A percentile compares a stretch with the other conserved stretches of the same genome.
Evolutionary conservation across 92 coral and sea anemone species (phyloP).

Genomic region (Virgularia gustaviana): DNA sequence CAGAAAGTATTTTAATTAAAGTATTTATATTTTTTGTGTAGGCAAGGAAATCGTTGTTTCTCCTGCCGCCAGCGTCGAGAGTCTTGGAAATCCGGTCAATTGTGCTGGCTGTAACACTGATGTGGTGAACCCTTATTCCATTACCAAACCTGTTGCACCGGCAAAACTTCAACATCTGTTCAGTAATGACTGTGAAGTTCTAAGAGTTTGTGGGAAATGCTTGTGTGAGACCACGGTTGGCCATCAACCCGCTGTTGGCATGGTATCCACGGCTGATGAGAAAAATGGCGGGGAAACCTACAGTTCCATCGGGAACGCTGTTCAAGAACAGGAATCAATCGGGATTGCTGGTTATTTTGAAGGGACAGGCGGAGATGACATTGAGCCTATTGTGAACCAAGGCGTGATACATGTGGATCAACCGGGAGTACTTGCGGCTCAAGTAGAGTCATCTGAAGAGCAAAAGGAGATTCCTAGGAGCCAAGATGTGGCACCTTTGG

Average conservation of each 20-base stretch:
- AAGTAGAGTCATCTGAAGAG: too few species aligned
- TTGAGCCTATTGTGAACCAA: not conserved
- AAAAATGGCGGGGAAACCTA: too few species aligned
- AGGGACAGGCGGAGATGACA: not conserved
- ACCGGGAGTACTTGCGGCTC: not conserved
- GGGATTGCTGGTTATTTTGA: too few species aligned
- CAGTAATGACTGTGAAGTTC: slow-evolving; percentile 40
- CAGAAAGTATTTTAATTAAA: not conserved
- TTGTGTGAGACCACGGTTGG: slow-evolving; percentile 22
- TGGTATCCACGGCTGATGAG: not conserved
- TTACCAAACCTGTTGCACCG: slow-evolving; percentile 56
- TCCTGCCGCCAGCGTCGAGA: not conserved
- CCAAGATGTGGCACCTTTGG: too few species aligned
- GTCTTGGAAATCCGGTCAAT: slow-evolving; percentile 36
- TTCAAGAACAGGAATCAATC: too few species aligned
- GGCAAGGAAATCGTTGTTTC: too few species aligned
- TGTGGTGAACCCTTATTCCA: slow-evolving; percentile 75
- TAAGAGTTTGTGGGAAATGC: slow-evolving; percentile 81
- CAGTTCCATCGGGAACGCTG: too few species aligned
- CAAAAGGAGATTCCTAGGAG: too few species aligned
- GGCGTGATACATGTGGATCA: not conserved
- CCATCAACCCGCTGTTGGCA: not conserved
- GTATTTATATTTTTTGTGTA: not conserved
- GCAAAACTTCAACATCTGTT: slow-evolving; percentile 68
- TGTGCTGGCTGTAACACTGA: slow-evolving; percentile 70